A percentile compares a stretch with the other conserved stretches of the same genome.
Conservation (phyloP, 2,113 vertebrate genomes). For the Zosterops hypoxanthus region DNA sequence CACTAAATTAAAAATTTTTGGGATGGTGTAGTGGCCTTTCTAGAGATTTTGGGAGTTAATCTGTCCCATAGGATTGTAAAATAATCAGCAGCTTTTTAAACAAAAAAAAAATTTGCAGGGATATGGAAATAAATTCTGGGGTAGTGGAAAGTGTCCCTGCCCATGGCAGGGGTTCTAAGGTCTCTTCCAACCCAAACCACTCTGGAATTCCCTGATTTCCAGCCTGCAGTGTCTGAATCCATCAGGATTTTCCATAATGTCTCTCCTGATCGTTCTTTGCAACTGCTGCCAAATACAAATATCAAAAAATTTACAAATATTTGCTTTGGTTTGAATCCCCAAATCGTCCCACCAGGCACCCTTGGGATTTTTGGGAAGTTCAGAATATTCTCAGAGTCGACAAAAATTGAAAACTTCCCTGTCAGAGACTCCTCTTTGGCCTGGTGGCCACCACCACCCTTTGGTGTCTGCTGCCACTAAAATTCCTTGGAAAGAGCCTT, state of each 20-base stretch:
- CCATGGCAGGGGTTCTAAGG: not conserved
- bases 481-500: no score
- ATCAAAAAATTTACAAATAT: not conserved
- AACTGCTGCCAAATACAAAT: not conserved
- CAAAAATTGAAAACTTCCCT: not conserved
- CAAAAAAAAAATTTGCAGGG: not conserved
- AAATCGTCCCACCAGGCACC: not conserved
- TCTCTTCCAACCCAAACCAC: not conserved
- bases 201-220: not conserved
- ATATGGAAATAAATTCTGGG: not conserved
- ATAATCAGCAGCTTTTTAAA: not conserved
- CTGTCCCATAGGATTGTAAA: fast-evolving
- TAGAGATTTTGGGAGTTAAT: not conserved
- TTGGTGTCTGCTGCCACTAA: no score
- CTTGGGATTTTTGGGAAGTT: not conserved
- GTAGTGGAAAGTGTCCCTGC: not conserved
- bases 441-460: no score
- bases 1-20: not conserved
- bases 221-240: not conserved
- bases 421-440: no score
- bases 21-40: fast-evolving
- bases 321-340: not conserved
- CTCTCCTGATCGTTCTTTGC: not conserved
- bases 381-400: fast-evolving
- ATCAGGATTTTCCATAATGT: not conserved